Base-by-base conservation (phyloP, 2,888 invertebrate genomes). In the Phorcus lineatus region DNA sequence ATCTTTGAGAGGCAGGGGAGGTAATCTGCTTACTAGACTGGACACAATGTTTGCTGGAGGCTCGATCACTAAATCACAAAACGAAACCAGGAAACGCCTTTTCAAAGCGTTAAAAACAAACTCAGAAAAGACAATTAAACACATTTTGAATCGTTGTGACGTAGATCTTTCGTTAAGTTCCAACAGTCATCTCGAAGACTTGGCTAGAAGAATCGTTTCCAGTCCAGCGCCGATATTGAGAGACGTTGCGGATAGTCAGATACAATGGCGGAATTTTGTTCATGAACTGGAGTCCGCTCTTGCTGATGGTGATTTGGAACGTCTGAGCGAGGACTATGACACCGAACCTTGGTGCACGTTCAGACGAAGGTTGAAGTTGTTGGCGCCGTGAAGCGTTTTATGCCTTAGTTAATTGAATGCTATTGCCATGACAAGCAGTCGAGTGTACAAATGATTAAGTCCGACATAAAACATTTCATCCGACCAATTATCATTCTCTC, bases 21-120 rank as follows among this genome's bases (percentile, higher is more conserved):
- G 85, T 16, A 78, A 84, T n/a, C 66, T 87, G 16, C 83, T 88
- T 28, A 84, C 83, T 47, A 82, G 85, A 17, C 81, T 88, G 52
- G 87, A 88, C 82, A 85, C 87, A 28, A 87, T 88, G 88, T 87
- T 79, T 62, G 86, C 83, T 52, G 88, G 87, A 74, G 88, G 86
- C 7, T 86, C 86, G 7, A 85, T 87, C 17, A 80, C 86, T 7
- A 57, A 66, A 16, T 77, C 82, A 6, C 84, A 86, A 40, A 83
- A 88, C 31, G 57, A 66, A 19, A 53, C 82, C 17, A 74, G 88
- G 7, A 74, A 78, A 24, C 82, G 83, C 55, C 81, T 88, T 13
- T 88, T 81, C 80, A 79, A 80, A 7, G 86, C 84, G 16, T 82
- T 88, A 40, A 74, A 81, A 55, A 76, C 79, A 4, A 81, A 76